Evolutionary conservation across 2,797 vertebrate species (phyloP).

Genomic region (Peromyscus eremicus): DNA sequence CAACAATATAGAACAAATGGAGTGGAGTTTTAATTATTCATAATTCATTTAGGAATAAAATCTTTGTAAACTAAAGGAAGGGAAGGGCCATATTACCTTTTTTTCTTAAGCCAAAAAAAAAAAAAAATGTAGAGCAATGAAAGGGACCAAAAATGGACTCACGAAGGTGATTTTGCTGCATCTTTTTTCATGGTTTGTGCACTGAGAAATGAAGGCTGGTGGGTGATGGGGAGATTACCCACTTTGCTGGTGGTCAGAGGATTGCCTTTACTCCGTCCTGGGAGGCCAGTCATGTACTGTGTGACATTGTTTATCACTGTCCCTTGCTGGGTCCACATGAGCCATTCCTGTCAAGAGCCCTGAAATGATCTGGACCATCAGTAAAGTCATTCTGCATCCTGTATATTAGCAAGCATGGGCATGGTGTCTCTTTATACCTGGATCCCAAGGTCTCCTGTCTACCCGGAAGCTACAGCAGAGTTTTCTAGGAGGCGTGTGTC

Average conservation of each 20-base stretch:
- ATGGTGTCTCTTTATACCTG: not conserved
- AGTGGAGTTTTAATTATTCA: constrained; percentile 90
- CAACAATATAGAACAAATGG: constrained; percentile 88
- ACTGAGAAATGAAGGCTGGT: not conserved
- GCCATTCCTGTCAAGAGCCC: not conserved
- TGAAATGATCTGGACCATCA: not conserved
- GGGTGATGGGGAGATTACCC: not conserved
- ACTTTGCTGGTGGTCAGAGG: not conserved
- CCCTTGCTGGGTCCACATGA: not conserved
- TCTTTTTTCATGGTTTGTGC: not conserved
- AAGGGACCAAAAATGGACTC: not conserved
- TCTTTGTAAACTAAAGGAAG: constrained; percentile 89
- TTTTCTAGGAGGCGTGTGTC: constrained; percentile 37
- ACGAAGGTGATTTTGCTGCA: not conserved
- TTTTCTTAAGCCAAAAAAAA: constrained; percentile 71
- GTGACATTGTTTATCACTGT: not conserved
- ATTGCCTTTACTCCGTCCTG: not conserved
- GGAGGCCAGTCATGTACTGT: not conserved
- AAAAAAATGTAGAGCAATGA: not conserved
- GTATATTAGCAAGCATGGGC: not conserved
- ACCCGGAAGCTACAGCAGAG: constrained; percentile 72
- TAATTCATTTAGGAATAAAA: constrained; percentile 90
- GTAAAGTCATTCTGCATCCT: not conserved
- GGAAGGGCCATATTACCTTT: constrained; percentile 83
- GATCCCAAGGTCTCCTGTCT: not conserved